These are phyloP conservation scores for Paelopatides confundens DNA, from an alignment of 53 echinoderm and acorn worm species.

Conservation along the genomic window DNA sequence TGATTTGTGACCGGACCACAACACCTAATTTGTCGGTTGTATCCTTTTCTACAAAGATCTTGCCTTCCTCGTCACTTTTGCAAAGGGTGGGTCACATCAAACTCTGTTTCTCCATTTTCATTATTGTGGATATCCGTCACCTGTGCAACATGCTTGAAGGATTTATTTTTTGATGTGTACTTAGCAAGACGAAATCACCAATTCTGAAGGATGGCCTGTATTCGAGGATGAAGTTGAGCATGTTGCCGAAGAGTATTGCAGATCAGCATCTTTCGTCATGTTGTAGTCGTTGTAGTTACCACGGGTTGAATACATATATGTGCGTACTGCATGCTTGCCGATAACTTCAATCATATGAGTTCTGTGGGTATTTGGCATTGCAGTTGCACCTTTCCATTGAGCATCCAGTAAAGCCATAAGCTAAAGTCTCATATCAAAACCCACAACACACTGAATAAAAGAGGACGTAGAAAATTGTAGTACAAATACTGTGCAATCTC, in stretches of 20 bases:
- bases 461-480: background rate
- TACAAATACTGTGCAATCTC: background rate
- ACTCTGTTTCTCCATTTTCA: background rate
- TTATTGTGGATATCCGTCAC: background rate
- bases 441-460: background rate
- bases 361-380: constrained; percentile 19
- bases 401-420: constrained; percentile 21
- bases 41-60: constrained; percentile 4
- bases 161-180: background rate
- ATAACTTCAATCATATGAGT: constrained; percentile 29
- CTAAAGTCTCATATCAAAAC: no score
- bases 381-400: background rate
- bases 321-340: constrained; percentile 19
- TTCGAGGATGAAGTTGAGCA: background rate
- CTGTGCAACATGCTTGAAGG: constrained; percentile 23
- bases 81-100: constrained; percentile 25
- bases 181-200: constrained; percentile 10
- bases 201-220: background rate
- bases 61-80: background rate
- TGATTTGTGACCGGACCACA: background rate
- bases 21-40: background rate
- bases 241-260: background rate
- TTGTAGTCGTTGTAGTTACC: background rate
- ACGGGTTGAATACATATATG: background rate
- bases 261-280: background rate